Evolutionary conservation across 64 coral and sea anemone species (phyloP).

Genomic region (Stichodactyla helianthus): DNA sequence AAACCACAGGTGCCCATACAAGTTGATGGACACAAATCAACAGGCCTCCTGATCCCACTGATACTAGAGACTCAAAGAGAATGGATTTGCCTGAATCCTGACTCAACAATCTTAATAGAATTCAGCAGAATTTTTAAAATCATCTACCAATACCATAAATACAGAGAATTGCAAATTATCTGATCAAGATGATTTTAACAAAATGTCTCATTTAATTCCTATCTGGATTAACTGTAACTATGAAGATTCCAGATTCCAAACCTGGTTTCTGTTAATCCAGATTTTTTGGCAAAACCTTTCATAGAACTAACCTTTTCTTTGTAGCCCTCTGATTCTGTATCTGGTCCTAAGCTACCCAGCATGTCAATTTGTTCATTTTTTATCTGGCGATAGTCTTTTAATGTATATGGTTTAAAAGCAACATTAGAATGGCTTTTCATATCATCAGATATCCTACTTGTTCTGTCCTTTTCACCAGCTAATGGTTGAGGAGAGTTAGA

Average conservation of each 20-base stretch:
- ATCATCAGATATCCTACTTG: slow-evolving; percentile 25
- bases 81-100: too few species aligned
- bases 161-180: too few species aligned
- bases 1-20: too few species aligned
- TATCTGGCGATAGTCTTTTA: slow-evolving; percentile 66
- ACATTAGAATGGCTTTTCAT: slow-evolving; percentile 9
- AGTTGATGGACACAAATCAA: too few species aligned
- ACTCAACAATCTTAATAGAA: too few species aligned
- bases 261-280: background rate
- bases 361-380: slow-evolving; percentile 38
- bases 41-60: too few species aligned
- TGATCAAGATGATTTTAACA: too few species aligned
- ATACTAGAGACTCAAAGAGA: too few species aligned
- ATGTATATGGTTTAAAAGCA: slow-evolving; percentile 74
- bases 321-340: slow-evolving; percentile 58
- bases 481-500: slow-evolving; percentile 9
- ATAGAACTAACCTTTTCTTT: slow-evolving; percentile 57
- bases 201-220: background rate
- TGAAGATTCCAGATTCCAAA: background rate
- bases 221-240: background rate
- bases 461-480: background rate
- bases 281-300: background rate
- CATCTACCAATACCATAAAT: too few species aligned
- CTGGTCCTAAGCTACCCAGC: slow-evolving; percentile 67
- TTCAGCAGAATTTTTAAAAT: too few species aligned